Percentiles rank a stretch among this genome's conserved stretches.
Evolutionary conservation across 1,140 invertebrate species (phyloP).

Genomic region (Plectus sambesii): DNA sequence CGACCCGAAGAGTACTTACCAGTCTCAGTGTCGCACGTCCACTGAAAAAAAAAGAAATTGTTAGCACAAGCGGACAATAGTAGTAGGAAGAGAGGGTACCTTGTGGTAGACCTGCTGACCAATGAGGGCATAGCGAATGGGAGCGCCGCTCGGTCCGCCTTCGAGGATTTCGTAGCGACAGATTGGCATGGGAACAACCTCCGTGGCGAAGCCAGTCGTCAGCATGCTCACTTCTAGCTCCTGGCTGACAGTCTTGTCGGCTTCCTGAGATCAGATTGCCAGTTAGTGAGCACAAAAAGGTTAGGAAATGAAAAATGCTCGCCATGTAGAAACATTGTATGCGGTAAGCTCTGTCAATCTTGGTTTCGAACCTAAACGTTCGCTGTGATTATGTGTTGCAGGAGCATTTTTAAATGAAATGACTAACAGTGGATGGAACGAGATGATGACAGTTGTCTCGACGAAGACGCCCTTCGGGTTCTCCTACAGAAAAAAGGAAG

Average conservation of each 20-base stretch:
- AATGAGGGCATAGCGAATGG: conserved; percentile 44
- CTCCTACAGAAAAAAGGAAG: too few species aligned
- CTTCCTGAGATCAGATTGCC: too few species aligned
- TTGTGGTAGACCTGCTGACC: conserved; percentile 45
- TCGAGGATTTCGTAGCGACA: conserved; percentile 45
- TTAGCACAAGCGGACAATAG: too few species aligned
- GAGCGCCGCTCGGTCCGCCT: conserved; percentile 42
- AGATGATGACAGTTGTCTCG: conserved; percentile 23
- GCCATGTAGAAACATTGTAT: conserved; percentile 35
- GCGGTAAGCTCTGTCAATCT: conserved; percentile 28
- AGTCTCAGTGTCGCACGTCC: conserved; percentile 30
- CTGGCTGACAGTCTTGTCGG: conserved; percentile 27
- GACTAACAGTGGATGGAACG: conserved; percentile 27
- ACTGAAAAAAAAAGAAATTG: too few species aligned
- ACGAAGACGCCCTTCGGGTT: conserved; percentile 29
- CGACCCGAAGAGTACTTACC: too few species aligned
- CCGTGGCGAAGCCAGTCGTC: conserved; percentile 30
- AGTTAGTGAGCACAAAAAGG: too few species aligned
- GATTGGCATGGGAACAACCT: conserved; percentile 45
- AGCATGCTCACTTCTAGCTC: conserved; percentile 29
- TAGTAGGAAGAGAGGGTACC: too few species aligned
- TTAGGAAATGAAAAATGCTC: too few species aligned
- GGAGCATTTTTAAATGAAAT: too few species aligned
- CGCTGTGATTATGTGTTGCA: too few species aligned
- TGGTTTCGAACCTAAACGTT: too few species aligned